Conservation (phyloP, 2,888 invertebrate genomes). For the Drosophila koepferae region DNA sequence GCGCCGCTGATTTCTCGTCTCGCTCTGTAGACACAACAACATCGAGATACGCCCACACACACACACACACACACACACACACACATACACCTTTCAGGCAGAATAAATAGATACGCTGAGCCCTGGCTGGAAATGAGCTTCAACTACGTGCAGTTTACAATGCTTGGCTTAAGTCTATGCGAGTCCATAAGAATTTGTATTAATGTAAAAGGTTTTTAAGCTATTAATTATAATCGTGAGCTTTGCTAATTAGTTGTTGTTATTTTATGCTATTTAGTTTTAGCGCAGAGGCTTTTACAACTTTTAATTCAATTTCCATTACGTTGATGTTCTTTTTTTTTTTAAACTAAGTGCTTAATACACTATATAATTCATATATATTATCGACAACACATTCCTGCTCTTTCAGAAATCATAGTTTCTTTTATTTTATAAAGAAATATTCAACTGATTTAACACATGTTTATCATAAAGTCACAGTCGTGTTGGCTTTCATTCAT, state of each 20-base stretch:
- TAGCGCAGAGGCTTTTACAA: not conserved
- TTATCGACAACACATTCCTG: no score
- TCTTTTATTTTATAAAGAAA: no score
- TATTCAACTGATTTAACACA: not conserved
- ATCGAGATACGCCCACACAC: not conserved
- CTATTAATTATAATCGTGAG: not conserved
- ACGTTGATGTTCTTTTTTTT: no score
- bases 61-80: conserved; percentile 2
- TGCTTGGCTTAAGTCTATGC: conserved; percentile 9
- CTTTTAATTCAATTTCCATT: not conserved
- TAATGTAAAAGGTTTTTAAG: not conserved
- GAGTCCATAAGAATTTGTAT: not conserved
- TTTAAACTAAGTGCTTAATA: no score
- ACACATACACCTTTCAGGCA: not conserved
- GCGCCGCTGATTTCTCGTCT: conserved; percentile 49
- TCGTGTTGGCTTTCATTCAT: not conserved
- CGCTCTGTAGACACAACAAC: conserved; percentile 23
- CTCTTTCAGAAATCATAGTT: no score
- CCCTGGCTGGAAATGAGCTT: conserved; percentile 13
- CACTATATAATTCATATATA: no score
- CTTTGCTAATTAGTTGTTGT: not conserved
- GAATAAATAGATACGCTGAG: conserved; percentile 12
- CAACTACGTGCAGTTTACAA: not conserved
- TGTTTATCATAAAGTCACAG: not conserved
- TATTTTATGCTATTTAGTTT: not conserved